These are phyloP conservation scores for Campylomormyrus tamandua DNA, from an alignment of 2,113 vertebrate species.

Conservation along the genomic window DNA sequence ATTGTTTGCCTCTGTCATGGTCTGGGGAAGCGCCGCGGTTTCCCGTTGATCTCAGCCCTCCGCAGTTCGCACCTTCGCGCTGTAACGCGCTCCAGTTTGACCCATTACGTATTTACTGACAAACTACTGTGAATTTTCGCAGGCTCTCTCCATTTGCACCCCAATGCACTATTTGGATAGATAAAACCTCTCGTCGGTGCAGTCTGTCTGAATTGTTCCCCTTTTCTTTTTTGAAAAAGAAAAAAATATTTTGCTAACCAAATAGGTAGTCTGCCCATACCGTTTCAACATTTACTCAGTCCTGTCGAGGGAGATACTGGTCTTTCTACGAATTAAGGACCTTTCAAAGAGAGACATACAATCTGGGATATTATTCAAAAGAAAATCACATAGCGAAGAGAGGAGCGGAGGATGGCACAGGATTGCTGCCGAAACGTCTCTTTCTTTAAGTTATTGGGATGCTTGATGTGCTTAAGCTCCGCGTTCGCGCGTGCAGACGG, in stretches of 20 bases:
- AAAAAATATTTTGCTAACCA: slow-evolving; percentile 28
- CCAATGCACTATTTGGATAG: slow-evolving; percentile 56
- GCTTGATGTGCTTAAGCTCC: slow-evolving; percentile 52
- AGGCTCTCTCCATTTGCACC: slow-evolving; percentile 54
- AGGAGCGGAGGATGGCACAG: slow-evolving; percentile 48
- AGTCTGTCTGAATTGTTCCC: slow-evolving; percentile 44
- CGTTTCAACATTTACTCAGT: slow-evolving; percentile 36
- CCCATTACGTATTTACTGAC: slow-evolving; percentile 66
- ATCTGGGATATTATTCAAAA: slow-evolving; percentile 27
- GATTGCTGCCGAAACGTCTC: slow-evolving; percentile 25
- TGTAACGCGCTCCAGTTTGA: slow-evolving; percentile 35
- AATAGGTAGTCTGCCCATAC: slow-evolving; percentile 20
- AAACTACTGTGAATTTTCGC: slow-evolving; percentile 68
- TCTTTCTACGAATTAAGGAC: slow-evolving; percentile 30
- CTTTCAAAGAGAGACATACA: slow-evolving; percentile 31
- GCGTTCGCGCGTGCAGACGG: slow-evolving; percentile 29
- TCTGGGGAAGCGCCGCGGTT: background rate
- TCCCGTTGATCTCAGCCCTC: slow-evolving; percentile 20
- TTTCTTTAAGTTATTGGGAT: slow-evolving; percentile 53
- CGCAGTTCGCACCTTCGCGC: slow-evolving; percentile 27
- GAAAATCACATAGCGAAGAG: slow-evolving; percentile 15
- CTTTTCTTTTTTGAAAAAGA: slow-evolving; percentile 27
- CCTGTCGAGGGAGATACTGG: slow-evolving; percentile 35
- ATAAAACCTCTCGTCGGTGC: slow-evolving; percentile 56
- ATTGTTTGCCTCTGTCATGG: background rate